Conservation (phyloP, 2,113 vertebrate species). For the Callionymus lyra region DNA sequence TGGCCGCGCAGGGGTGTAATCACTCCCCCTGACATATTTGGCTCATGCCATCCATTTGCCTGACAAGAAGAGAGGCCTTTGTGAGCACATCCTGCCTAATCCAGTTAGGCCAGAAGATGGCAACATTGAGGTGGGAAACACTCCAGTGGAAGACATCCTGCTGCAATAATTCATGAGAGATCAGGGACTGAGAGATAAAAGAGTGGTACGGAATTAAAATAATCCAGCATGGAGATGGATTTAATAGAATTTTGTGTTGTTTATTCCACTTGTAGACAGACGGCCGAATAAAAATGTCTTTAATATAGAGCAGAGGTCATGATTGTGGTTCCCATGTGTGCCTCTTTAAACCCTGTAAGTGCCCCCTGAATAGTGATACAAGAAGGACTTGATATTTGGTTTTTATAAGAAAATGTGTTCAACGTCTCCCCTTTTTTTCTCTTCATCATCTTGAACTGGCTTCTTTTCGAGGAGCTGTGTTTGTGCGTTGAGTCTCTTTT, state of each 20-base stretch:
- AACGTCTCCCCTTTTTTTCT: too few species aligned
- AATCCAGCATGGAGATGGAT: background rate
- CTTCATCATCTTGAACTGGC: too few species aligned
- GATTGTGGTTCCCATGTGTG: too few species aligned
- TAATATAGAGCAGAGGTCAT: too few species aligned
- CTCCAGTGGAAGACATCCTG: constrained; percentile 8
- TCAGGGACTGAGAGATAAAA: constrained; percentile 12
- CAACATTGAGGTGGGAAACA: constrained; percentile 57
- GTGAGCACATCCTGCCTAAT: constrained; percentile 31
- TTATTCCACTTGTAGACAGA: constrained; percentile 1
- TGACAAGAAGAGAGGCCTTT: constrained; percentile 24
- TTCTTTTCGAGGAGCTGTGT: too few species aligned
- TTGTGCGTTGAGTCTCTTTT: too few species aligned
- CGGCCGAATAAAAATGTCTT: background rate
- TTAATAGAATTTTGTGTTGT: background rate
- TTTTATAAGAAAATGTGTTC: too few species aligned
- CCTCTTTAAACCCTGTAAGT: too few species aligned
- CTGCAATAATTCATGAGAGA: constrained; percentile 17
- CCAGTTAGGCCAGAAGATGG: constrained; percentile 59
- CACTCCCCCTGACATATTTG: constrained; percentile 63
- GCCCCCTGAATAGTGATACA: too few species aligned
- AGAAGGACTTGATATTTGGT: too few species aligned
- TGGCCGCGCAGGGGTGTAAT: constrained; percentile 62
- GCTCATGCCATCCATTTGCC: constrained; percentile 41
- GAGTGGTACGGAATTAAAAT: constrained; percentile 7